Evolutionary conservation across 2,113 vertebrate genomes (phyloP).

Genomic region (Capreolus pygargus): DNA sequence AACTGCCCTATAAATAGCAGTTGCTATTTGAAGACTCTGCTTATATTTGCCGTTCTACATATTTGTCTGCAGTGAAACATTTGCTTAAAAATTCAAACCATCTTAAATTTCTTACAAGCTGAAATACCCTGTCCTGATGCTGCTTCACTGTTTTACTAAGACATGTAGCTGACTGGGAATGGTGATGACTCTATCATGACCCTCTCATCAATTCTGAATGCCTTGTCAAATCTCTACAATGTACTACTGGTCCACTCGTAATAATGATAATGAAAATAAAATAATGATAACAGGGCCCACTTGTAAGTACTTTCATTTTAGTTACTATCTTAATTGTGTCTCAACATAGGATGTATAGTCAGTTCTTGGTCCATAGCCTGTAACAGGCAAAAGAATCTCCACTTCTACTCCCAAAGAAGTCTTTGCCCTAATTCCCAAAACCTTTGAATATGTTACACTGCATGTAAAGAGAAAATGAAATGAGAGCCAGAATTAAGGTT

Average conservation of each 20-base stretch:
- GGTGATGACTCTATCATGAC: not conserved
- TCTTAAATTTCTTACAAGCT: not conserved
- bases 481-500: not conserved
- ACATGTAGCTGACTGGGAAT: not conserved
- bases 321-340: not conserved
- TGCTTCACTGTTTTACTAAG: not conserved
- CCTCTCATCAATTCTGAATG: not conserved
- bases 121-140: not conserved
- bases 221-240: not conserved
- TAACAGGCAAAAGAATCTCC: not conserved
- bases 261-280: not conserved
- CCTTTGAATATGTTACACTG: not conserved
- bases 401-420: not conserved
- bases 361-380: not conserved
- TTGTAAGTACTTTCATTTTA: not conserved
- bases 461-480: not conserved
- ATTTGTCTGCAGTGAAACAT: not conserved
- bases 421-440: not conserved
- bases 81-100: not conserved
- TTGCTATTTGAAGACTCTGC: slow-evolving; percentile 12
- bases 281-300: not conserved
- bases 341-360: not conserved
- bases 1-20: not conserved
- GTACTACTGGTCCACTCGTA: not conserved
- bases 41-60: slow-evolving; percentile 15